Percentiles rank a stretch among this genome's conserved stretches.
phyloP scores from a whole-genome alignment of 1,140 invertebrate species.

The Mactra quadrangularis region DNA sequence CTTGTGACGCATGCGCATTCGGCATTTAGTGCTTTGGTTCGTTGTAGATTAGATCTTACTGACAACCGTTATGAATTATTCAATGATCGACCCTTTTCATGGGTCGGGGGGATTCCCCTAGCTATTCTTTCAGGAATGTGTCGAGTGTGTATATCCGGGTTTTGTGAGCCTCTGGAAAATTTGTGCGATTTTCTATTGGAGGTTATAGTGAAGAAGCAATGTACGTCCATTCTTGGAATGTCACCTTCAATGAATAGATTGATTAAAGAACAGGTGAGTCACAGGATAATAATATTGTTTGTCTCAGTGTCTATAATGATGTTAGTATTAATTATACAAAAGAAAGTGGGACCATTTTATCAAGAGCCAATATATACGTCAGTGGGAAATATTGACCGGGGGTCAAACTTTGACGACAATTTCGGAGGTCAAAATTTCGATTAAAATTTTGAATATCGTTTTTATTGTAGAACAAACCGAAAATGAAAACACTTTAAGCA shows the following conservation, averaged over 20 bases:
- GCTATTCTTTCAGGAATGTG: constrained; percentile 5
- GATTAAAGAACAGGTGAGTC: neutral
- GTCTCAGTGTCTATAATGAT: no score
- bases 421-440: no score
- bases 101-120: constrained; percentile 35
- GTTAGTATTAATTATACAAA: no score
- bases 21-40: neutral
- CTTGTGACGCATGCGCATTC: constrained; percentile 10
- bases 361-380: no score
- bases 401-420: no score
- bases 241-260: constrained; percentile 2
- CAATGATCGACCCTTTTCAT: constrained; percentile 32
- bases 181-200: neutral
- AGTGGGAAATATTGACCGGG: no score
- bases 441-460: no score
- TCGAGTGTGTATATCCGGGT: constrained; percentile 17
- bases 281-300: no score
- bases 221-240: neutral
- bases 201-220: neutral
- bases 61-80: neutral
- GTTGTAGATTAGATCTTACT: neutral
- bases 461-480: no score
- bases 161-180: neutral
- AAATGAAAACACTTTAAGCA: no score
- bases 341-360: no score